phyloP scores from a whole-genome alignment of 2,888 invertebrate species.

The Leptopilina drosophilae region DNA sequence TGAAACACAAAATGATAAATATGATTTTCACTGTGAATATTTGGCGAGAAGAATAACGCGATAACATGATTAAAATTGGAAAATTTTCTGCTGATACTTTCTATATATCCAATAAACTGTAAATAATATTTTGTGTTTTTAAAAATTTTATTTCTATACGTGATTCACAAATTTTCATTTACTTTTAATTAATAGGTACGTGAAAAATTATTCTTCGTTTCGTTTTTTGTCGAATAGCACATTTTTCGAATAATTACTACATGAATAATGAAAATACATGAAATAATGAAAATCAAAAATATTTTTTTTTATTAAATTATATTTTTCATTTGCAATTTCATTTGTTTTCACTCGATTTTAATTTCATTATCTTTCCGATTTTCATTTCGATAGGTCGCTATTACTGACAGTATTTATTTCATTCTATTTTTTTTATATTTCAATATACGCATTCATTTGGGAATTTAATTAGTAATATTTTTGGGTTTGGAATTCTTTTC shows the following conservation, averaged over 20 bases:
- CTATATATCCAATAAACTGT: not conserved
- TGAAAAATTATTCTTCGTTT: not conserved
- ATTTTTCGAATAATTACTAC: not conserved
- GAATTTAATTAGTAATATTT: not conserved
- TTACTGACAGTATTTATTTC: no score
- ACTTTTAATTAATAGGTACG: not conserved
- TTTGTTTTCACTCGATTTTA: no score
- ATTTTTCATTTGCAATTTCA: no score
- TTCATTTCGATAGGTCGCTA: no score
- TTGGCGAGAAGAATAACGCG: not conserved
- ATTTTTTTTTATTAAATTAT: no score
- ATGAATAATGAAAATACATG: no score
- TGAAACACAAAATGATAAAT: not conserved
- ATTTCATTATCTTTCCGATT: no score
- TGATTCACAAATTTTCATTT: not conserved
- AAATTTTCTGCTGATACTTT: not conserved
- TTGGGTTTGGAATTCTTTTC: not conserved
- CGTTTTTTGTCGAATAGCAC: not conserved
- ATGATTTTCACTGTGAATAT: not conserved
- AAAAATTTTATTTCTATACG: not conserved
- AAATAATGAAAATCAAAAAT: no score
- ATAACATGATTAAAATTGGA: conserved; percentile 21
- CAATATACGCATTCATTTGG: no score
- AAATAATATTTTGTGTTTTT: not conserved
- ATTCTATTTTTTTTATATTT: no score